phyloP scores from a whole-genome alignment of 1,140 invertebrate genomes.

The Teleogryllus occipitalis region DNA sequence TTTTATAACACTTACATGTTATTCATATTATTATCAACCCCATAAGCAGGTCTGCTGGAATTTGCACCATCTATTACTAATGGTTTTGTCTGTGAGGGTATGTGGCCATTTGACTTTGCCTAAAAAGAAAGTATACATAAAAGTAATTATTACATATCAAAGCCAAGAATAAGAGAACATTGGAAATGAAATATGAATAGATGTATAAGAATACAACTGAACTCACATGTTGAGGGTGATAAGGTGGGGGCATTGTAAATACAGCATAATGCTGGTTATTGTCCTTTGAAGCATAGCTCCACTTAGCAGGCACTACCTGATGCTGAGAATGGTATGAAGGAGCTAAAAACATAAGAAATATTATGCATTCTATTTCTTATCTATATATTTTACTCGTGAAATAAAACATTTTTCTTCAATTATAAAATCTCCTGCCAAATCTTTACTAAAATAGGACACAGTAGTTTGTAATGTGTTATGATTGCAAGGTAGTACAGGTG shows the following conservation, averaged over 20 bases:
- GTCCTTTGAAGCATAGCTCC: conserved; percentile 57
- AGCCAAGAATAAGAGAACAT: background rate
- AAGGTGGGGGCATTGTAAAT: conserved; percentile 42
- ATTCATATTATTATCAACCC: conserved; percentile 59
- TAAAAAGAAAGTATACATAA: conserved; percentile 11
- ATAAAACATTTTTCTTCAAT: background rate
- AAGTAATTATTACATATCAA: background rate
- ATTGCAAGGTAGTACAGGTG: too few relatives aligned
- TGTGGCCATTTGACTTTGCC: conserved; percentile 27
- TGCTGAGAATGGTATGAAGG: conserved; percentile 73
- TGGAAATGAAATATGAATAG: background rate
- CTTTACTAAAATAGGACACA: too few relatives aligned
- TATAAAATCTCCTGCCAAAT: too few relatives aligned
- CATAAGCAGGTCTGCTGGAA: conserved; percentile 9
- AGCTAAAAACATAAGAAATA: conserved; percentile 43
- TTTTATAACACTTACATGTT: conserved; percentile 32
- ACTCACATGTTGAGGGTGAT: conserved; percentile 35
- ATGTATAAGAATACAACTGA: background rate
- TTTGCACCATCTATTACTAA: background rate
- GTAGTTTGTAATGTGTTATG: too few relatives aligned
- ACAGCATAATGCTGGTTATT: conserved; percentile 33
- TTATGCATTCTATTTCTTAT: background rate
- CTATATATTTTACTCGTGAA: background rate
- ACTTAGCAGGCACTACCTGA: conserved; percentile 63
- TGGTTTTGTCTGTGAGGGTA: conserved; percentile 9